A percentile compares a stretch with the other conserved stretches of the same genome.
phyloP scores from a whole-genome alignment of 1,140 invertebrate genomes.

The roundworm (Caenorhabditis elegans) region DNA sequence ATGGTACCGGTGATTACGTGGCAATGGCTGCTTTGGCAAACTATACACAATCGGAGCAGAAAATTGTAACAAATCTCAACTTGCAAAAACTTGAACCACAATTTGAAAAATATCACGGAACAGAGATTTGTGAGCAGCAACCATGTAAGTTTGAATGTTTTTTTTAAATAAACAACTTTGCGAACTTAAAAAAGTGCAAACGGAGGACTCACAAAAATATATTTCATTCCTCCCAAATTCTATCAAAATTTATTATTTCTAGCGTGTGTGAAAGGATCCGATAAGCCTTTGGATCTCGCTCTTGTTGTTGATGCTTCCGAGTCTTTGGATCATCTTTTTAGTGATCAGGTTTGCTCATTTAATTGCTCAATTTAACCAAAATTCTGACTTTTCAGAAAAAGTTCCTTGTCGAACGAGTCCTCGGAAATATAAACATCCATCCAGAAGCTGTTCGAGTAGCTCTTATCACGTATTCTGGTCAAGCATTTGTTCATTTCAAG shows the following conservation, averaged over 20 bases:
- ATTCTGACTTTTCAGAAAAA: background rate
- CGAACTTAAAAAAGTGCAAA: too few relatives aligned
- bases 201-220: too few relatives aligned
- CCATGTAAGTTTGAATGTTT: constrained; percentile 41
- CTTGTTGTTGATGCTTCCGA: constrained; percentile 64
- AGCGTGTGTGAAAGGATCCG: constrained; percentile 57
- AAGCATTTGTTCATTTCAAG: constrained; percentile 60
- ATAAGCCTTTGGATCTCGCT: constrained; percentile 61
- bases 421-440: constrained; percentile 63
- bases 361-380: background rate
- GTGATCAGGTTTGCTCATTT: constrained; percentile 52
- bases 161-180: too few relatives aligned
- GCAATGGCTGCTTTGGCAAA: constrained; percentile 62
- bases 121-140: constrained; percentile 62
- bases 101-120: constrained; percentile 61
- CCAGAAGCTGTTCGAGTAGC: constrained; percentile 62
- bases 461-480: constrained; percentile 63
- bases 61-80: constrained; percentile 66
- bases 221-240: too few relatives aligned
- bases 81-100: constrained; percentile 55
- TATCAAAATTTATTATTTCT: background rate
- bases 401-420: constrained; percentile 58
- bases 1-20: constrained; percentile 65
- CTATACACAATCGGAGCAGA: constrained; percentile 58
- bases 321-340: constrained; percentile 59